These are phyloP conservation scores for Psephotus haematonotus DNA, from an alignment of 2,113 vertebrate genomes.

Conservation along the genomic window DNA sequence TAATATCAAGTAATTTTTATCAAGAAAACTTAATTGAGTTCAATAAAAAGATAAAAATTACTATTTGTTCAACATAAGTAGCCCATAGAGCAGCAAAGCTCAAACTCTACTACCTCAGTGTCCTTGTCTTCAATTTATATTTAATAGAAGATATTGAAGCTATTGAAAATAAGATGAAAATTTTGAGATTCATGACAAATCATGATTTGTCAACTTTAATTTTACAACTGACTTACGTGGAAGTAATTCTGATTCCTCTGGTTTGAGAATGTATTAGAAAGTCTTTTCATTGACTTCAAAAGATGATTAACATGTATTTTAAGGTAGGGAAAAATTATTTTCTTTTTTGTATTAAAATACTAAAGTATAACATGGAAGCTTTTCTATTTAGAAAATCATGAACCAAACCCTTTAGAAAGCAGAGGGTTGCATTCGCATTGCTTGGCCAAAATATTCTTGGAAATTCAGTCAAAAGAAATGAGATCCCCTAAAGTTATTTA, in stretches of 20 bases:
- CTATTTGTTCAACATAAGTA: background rate
- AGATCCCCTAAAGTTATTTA: background rate
- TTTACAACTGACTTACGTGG: background rate
- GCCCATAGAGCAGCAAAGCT: background rate
- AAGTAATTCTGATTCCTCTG: background rate
- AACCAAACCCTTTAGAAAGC: background rate
- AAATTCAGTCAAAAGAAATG: background rate
- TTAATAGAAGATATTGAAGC: background rate
- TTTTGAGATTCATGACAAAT: background rate
- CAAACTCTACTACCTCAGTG: background rate
- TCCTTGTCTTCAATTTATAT: background rate
- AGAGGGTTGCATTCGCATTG: background rate
- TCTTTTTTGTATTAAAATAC: background rate
- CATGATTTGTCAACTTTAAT: background rate
- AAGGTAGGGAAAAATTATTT: background rate
- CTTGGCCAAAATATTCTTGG: background rate
- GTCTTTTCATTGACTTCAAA: background rate
- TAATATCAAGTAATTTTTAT: constrained; percentile 70
- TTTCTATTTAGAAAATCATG: background rate
- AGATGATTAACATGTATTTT: background rate
- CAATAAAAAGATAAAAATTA: constrained; percentile 36
- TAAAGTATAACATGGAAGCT: background rate
- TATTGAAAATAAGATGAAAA: background rate
- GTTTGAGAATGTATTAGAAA: background rate
- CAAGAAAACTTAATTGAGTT: constrained; percentile 51